A percentile compares a stretch with the other conserved stretches of the same genome.
These are phyloP conservation scores for Synaphobranchus kaupii DNA, from an alignment of 2,797 vertebrate genomes.

Conservation along the genomic window DNA sequence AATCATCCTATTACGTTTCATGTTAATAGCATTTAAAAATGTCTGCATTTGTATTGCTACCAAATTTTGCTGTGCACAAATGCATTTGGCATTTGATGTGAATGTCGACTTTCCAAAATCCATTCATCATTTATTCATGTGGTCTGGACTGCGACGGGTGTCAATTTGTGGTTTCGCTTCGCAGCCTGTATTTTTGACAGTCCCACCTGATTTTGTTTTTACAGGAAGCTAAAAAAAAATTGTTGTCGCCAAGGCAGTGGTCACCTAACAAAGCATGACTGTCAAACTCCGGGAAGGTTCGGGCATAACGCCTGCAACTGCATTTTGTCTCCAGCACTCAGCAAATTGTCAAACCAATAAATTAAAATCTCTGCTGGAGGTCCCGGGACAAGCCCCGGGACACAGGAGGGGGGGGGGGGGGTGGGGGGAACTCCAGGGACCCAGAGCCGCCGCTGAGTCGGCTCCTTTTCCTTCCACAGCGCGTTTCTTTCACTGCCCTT, in stretches of 20 bases:
- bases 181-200: conserved; percentile 39
- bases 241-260: conserved; percentile 71
- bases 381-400: conserved; percentile 59
- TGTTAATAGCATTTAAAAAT: not conserved
- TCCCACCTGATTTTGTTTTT: conserved; percentile 68
- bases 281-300: conserved; percentile 50
- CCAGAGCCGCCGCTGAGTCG: conserved; percentile 13
- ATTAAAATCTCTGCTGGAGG: conserved; percentile 53
- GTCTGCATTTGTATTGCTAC: conserved; percentile 4
- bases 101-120: not conserved
- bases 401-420: not conserved
- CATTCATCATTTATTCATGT: not conserved
- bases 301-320: conserved; percentile 58
- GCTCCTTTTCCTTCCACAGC: conserved; percentile 46
- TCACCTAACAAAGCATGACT: conserved; percentile 73
- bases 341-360: conserved; percentile 49
- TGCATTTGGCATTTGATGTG: not conserved
- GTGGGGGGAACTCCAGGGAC: not conserved
- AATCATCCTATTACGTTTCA: not conserved
- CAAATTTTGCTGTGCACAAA: not conserved
- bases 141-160: conserved; percentile 30
- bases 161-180: conserved; percentile 50
- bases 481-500: conserved; percentile 47
- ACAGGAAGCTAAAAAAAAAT: conserved; percentile 74
- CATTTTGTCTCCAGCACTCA: conserved; percentile 52